A percentile compares a stretch with the other conserved stretches of the same genome.
These are phyloP conservation scores for Synanthedon andrenaeformis DNA, from an alignment of 2,888 invertebrate genomes.

Conservation along the genomic window DNA sequence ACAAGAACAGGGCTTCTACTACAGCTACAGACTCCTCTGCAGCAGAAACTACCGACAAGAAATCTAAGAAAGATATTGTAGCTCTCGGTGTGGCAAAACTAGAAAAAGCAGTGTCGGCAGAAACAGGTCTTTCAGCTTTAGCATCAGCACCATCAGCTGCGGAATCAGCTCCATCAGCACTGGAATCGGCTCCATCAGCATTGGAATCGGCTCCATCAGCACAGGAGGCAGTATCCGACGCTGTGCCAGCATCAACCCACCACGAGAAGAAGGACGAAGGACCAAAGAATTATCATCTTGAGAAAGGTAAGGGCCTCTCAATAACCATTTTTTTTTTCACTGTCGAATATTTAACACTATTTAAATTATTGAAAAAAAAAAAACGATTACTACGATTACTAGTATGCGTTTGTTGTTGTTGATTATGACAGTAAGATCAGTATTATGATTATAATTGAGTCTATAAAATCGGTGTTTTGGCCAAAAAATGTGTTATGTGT, in stretches of 20 bases:
- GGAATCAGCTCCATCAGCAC: conserved; percentile 9
- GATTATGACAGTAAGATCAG: no score
- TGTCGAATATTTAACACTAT: background rate
- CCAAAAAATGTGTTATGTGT: no score
- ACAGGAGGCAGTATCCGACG: conserved; percentile 24
- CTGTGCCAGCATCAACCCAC: conserved; percentile 37
- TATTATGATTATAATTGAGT: no score
- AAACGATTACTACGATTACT: no score
- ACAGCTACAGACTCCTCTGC: conserved; percentile 19
- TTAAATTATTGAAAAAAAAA: no score
- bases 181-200: conserved; percentile 11
- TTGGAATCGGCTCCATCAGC: conserved; percentile 9
- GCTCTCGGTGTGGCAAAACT: background rate
- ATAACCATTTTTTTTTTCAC: background rate
- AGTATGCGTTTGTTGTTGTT: no score
- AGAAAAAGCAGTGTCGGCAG: background rate
- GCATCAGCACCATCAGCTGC: conserved; percentile 8
- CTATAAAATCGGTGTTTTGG: no score
- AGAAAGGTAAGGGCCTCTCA: conserved; percentile 34
- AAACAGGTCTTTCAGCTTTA: conserved; percentile 6
- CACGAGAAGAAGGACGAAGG: conserved; percentile 31
- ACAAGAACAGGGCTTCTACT: conserved; percentile 11
- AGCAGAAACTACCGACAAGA: conserved; percentile 18
- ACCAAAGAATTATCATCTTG: conserved; percentile 26
- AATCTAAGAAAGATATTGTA: conserved; percentile 1